These are phyloP conservation scores for Malthinus seriepunctatus DNA, from an alignment of 2,888 invertebrate genomes.

Conservation along the genomic window DNA sequence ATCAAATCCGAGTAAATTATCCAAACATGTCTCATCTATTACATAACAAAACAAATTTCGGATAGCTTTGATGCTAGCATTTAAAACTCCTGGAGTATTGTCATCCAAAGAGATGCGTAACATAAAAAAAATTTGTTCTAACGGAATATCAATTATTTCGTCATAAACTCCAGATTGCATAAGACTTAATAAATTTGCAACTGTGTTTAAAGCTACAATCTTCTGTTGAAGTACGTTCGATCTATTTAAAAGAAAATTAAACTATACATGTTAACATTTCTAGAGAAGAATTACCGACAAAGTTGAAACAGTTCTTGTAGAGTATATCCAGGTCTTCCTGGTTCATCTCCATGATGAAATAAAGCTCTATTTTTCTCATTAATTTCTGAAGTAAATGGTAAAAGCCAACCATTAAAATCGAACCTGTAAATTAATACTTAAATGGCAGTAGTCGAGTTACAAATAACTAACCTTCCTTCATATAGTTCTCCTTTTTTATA, in stretches of 20 bases:
- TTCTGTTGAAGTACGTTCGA: conserved; percentile 84
- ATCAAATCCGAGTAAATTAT: conserved; percentile 68
- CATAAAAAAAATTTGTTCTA: conserved; percentile 77
- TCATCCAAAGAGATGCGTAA: conserved; percentile 87
- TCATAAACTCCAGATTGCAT: conserved; percentile 78
- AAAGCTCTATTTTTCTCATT: conserved; percentile 66
- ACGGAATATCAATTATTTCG: conserved; percentile 72
- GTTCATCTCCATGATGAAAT: conserved; percentile 93
- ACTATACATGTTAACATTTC: not conserved
- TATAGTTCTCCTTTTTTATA: conserved; percentile 63
- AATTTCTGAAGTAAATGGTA: conserved; percentile 70
- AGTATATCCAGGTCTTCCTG: conserved; percentile 88
- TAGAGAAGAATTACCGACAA: conserved; percentile 55
- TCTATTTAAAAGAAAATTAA: conserved; percentile 42
- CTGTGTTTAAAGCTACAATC: conserved; percentile 74
- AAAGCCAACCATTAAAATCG: conserved; percentile 77
- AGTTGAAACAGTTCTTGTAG: conserved; percentile 85
- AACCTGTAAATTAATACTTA: conserved; percentile 57
- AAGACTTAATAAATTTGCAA: conserved; percentile 77
- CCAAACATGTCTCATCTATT: conserved; percentile 78
- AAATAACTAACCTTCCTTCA: conserved; percentile 63
- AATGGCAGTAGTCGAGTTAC: not conserved
- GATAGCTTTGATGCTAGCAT: conserved; percentile 76
- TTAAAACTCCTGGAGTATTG: conserved; percentile 70
- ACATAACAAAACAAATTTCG: conserved; percentile 75